Evolutionary conservation across 35 echinoderm and acorn worm species (phyloP).

Genomic region (Ophiothrix spiculata): DNA sequence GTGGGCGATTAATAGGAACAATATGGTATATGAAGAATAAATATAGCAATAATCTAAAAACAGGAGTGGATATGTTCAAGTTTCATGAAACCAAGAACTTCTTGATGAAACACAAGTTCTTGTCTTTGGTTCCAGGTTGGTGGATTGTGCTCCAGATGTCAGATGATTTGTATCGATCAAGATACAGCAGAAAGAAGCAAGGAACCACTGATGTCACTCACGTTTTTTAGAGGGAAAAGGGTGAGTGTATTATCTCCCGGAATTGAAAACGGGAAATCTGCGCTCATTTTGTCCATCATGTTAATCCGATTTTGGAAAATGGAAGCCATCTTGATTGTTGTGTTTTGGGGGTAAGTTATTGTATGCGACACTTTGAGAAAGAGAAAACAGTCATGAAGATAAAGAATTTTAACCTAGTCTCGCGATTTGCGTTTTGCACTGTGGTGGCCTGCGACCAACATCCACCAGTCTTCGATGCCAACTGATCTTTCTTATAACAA

Average conservation of each 20-base stretch:
- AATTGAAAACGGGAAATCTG: not conserved
- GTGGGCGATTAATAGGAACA: too few species aligned
- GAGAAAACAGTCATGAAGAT: not conserved
- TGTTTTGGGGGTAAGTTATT: too few species aligned
- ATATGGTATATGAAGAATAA: too few species aligned
- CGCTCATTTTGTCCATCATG: not conserved
- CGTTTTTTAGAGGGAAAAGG: conserved; percentile 61
- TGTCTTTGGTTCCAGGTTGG: conserved; percentile 54
- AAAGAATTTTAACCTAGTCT: too few species aligned
- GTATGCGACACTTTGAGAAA: not conserved
- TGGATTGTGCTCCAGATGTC: conserved; percentile 73
- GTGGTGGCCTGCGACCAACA: too few species aligned
- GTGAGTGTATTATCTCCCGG: conserved; percentile 31
- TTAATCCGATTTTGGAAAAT: not conserved
- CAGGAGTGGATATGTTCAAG: too few species aligned
- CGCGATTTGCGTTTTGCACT: too few species aligned
- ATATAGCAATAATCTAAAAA: too few species aligned
- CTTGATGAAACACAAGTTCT: too few species aligned
- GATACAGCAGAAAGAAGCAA: conserved; percentile 64
- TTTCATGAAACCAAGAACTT: too few species aligned
- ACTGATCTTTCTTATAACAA: too few species aligned
- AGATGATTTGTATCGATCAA: conserved; percentile 93
- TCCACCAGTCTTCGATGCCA: too few species aligned
- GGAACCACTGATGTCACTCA: conserved; percentile 64
- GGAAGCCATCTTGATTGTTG: not conserved